These are phyloP conservation scores for Gymnobelideus leadbeateri DNA, from an alignment of 2,113 vertebrate species.

Conservation along the genomic window DNA sequence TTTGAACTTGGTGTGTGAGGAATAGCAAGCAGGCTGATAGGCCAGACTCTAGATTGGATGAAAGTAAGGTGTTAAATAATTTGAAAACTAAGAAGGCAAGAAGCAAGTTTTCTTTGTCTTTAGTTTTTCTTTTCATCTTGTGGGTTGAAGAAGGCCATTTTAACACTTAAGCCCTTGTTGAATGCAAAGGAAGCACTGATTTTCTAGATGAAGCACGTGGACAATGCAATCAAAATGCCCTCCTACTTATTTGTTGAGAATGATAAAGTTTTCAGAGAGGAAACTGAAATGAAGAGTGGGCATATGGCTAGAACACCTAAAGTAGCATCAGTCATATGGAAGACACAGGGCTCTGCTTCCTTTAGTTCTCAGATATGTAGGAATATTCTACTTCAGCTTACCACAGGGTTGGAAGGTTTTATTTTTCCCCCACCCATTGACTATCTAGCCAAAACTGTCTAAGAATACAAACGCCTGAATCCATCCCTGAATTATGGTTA, in stretches of 20 bases:
- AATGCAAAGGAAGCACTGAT: neutral
- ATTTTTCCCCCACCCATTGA: neutral
- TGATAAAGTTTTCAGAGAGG: neutral
- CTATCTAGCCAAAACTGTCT: neutral
- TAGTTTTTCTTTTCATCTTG: neutral
- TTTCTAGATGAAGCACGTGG: neutral
- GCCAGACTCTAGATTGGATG: neutral
- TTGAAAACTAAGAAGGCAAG: neutral
- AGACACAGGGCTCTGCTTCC: neutral
- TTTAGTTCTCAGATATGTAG: neutral
- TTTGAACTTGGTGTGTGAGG: neutral
- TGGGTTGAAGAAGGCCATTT: neutral
- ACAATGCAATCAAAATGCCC: neutral
- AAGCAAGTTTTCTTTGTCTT: neutral
- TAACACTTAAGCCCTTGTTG: neutral
- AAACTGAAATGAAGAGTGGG: neutral
- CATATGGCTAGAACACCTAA: neutral
- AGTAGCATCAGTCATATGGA: neutral
- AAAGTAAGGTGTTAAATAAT: neutral
- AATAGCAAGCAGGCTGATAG: neutral
- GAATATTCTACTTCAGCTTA: neutral
- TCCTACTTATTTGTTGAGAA: neutral
- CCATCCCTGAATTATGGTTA: neutral
- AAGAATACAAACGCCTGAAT: neutral
- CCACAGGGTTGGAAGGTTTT: neutral